phyloP scores from a whole-genome alignment of 2,113 vertebrate genomes.

The Tenrec ecaudatus region DNA sequence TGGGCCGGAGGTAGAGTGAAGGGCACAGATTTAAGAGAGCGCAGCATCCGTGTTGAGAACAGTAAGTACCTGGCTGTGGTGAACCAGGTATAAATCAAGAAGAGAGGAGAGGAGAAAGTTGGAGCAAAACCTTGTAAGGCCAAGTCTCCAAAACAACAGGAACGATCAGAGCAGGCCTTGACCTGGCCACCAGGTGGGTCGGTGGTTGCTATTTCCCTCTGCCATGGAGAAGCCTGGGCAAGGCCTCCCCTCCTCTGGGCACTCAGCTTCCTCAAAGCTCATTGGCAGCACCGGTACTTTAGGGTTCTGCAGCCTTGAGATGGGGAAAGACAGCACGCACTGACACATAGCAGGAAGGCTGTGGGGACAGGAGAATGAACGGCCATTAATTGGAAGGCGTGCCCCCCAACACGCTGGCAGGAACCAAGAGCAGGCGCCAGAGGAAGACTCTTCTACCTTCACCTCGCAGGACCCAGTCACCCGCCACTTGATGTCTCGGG shows the following conservation, averaged over 20 bases:
- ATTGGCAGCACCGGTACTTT: background rate
- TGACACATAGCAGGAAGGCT: background rate
- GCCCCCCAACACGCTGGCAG: background rate
- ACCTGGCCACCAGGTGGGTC: background rate
- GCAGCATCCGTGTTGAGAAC: background rate
- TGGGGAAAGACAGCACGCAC: background rate
- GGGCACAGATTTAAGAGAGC: background rate
- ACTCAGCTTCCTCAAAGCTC: background rate
- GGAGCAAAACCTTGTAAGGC: background rate
- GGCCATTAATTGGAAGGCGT: background rate
- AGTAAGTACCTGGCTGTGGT: background rate
- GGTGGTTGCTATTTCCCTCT: background rate
- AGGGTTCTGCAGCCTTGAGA: background rate
- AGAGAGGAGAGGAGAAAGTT: background rate
- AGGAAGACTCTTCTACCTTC: background rate
- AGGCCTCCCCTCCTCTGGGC: background rate
- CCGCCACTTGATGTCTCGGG: background rate
- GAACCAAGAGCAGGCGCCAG: background rate
- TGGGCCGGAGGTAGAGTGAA: background rate
- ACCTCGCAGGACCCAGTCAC: background rate
- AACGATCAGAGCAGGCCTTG: background rate
- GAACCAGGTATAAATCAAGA: background rate
- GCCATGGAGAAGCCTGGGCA: background rate
- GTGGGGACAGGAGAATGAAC: background rate
- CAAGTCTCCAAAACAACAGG: background rate